Evolutionary conservation across 2,113 vertebrate genomes (phyloP).

Genomic region (Hippocampus zosterae): DNA sequence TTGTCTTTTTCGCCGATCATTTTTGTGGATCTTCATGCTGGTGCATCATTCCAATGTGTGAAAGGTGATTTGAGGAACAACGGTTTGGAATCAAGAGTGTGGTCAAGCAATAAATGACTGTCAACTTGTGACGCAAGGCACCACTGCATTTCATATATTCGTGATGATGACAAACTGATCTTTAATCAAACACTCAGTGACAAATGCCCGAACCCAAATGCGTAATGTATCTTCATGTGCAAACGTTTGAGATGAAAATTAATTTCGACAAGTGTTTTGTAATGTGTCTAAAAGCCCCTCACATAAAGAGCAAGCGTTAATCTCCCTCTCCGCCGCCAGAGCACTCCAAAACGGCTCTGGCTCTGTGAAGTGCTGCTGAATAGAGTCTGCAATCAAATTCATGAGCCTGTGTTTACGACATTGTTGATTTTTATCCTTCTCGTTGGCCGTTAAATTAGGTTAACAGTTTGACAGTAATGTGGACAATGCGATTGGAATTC

Average conservation of each 20-base stretch:
- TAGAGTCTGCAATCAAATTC: slow-evolving; percentile 40
- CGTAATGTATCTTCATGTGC: not conserved
- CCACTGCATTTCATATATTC: not conserved
- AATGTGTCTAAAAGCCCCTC: slow-evolving; percentile 14
- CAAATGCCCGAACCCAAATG: not conserved
- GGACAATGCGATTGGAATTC: slow-evolving; percentile 46
- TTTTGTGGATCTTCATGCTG: no score
- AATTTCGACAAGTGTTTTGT: slow-evolving; percentile 1
- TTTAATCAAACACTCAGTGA: not conserved
- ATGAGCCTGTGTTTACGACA: slow-evolving; percentile 33
- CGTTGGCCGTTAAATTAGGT: slow-evolving; percentile 54
- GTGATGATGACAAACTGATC: not conserved
- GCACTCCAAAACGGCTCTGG: slow-evolving; percentile 13
- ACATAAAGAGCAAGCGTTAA: slow-evolving; percentile 14
- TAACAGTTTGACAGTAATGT: slow-evolving; percentile 53
- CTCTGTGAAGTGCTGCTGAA: slow-evolving; percentile 26
- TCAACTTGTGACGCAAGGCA: no score
- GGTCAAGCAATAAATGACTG: no score
- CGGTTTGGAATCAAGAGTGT: no score
- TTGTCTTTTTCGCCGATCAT: not conserved
- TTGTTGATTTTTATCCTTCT: slow-evolving; percentile 42
- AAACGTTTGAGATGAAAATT: not conserved
- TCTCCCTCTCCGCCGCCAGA: slow-evolving; percentile 9
- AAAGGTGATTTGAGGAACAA: no score
- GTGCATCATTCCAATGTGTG: no score